Percentiles rank a stretch among this genome's conserved stretches.
phyloP scores from a whole-genome alignment of 2,888 invertebrate species.

The Alcis repandata region DNA sequence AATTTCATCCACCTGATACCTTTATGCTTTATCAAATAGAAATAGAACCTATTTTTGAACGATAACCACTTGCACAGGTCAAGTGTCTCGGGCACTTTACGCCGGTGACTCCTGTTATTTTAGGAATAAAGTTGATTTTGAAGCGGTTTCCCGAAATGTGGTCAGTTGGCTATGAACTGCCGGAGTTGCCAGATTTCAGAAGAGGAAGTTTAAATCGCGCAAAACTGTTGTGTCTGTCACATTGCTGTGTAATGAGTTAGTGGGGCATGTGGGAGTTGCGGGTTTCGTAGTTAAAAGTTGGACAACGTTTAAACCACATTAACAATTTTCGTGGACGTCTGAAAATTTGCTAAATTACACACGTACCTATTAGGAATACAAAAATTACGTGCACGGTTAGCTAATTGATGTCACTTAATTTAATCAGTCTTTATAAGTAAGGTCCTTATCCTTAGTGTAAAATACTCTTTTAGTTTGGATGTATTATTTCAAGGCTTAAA shows the following conservation, averaged over 20 bases:
- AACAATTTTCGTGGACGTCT: conserved; percentile 3
- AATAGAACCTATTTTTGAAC: conserved; percentile 36
- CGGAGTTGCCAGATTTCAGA: conserved; percentile 42
- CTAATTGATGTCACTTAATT: too few species aligned
- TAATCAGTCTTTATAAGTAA: too few species aligned
- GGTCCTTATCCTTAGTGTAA: too few species aligned
- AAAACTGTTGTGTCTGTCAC: conserved; percentile 44
- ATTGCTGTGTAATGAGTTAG: conserved; percentile 35
- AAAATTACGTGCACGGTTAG: too few species aligned
- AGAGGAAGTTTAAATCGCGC: conserved; percentile 39
- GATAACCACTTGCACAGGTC: conserved; percentile 3
- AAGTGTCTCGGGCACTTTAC: conserved; percentile 7
- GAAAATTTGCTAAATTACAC: conserved; percentile 3
- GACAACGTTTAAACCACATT: neutral
- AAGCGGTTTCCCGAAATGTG: conserved; percentile 9
- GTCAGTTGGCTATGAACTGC: conserved; percentile 29
- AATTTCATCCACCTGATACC: conserved; percentile 4
- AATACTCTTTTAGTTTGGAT: too few species aligned
- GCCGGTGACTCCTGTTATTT: conserved; percentile 21
- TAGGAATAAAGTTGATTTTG: conserved; percentile 29
- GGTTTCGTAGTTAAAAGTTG: conserved; percentile 24
- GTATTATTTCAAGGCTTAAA: too few species aligned
- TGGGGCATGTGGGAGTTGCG: conserved; percentile 11
- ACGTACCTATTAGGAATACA: too few species aligned
- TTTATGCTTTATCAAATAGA: conserved; percentile 5